phyloP scores from a whole-genome alignment of 2,797 vertebrate species.

The Oceanodroma leucorhoa region DNA sequence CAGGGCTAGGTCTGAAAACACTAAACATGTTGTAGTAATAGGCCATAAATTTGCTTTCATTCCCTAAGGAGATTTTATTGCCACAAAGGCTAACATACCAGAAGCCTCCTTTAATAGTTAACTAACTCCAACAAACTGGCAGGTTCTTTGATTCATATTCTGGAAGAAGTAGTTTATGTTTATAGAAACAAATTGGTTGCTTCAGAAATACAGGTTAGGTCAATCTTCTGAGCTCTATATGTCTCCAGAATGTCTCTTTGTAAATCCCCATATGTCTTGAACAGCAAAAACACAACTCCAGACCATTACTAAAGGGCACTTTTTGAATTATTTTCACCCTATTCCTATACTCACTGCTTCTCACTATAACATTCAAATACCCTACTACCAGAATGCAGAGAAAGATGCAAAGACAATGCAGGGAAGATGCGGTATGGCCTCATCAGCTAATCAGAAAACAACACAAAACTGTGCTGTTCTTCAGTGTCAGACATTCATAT shows the following conservation, averaged over 20 bases:
- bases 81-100: neutral
- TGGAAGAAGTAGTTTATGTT: neutral
- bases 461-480: neutral
- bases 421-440: accelerated
- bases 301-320: neutral
- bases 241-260: neutral
- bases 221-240: neutral
- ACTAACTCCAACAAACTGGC: neutral
- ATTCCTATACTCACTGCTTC: neutral
- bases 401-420: neutral
- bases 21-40: neutral
- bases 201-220: neutral
- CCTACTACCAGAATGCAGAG: neutral
- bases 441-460: neutral
- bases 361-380: neutral
- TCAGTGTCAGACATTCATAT: neutral
- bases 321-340: neutral
- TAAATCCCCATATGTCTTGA: neutral
- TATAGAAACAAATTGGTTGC: constrained; percentile 10
- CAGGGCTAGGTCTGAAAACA: constrained; percentile 7
- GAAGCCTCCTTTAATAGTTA: neutral
- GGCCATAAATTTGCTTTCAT: constrained; percentile 26
- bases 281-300: neutral
- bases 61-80: constrained; percentile 25
- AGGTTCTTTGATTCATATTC: constrained; percentile 27